A percentile compares a stretch with the other conserved stretches of the same genome.
phyloP scores from a whole-genome alignment of 1,140 invertebrate species.

The Geopemphigus sp. region DNA sequence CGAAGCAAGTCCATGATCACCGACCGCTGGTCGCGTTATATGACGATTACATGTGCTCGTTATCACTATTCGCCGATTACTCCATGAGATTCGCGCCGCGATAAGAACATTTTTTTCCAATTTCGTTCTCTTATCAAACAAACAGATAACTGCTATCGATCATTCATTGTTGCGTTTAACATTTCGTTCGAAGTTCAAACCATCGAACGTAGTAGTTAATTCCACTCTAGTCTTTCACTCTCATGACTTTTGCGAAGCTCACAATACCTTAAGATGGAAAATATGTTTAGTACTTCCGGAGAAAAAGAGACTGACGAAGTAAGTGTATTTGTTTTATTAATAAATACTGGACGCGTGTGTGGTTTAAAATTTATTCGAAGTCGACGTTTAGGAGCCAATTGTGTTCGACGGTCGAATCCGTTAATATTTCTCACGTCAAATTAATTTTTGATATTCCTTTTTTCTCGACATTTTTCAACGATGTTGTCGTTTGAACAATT shows the following conservation, averaged over 20 bases:
- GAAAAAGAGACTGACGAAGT: constrained; percentile 50
- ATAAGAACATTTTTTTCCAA: neutral
- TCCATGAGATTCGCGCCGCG: neutral
- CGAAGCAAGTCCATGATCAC: no score
- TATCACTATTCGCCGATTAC: neutral
- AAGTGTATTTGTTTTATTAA: constrained; percentile 22
- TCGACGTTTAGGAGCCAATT: no score
- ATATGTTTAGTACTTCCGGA: constrained; percentile 50
- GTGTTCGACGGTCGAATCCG: no score
- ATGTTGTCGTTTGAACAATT: no score
- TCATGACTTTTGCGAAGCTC: no score
- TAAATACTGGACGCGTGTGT: no score
- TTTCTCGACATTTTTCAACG: no score
- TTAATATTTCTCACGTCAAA: no score
- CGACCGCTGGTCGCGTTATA: no score
- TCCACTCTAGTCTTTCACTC: no score
- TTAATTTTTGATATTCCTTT: no score
- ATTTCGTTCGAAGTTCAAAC: neutral
- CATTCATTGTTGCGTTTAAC: neutral
- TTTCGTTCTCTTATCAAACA: neutral
- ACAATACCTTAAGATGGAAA: constrained; percentile 29
- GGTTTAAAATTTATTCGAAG: no score
- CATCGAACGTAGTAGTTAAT: neutral
- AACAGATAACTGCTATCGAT: constrained; percentile 10
- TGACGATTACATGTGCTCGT: constrained; percentile 9